phyloP scores from a whole-genome alignment of 2,113 vertebrate genomes.

The Apodemus sylvaticus region DNA sequence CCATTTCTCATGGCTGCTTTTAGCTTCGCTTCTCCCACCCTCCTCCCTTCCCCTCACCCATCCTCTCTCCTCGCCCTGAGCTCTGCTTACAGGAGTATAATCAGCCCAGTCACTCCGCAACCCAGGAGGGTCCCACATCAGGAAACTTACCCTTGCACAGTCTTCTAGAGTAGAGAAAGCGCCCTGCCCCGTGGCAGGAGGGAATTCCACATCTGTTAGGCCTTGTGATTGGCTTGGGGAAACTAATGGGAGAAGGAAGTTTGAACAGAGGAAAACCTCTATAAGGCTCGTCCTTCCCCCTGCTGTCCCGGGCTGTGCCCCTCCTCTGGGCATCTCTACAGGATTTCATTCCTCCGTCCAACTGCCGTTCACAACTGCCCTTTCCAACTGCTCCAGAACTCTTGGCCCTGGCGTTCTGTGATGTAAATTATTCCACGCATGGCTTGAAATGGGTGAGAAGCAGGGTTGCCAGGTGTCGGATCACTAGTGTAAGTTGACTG shows the following conservation, averaged over 20 bases:
- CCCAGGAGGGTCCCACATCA: background rate
- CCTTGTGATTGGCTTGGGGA: background rate
- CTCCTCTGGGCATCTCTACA: constrained; percentile 73
- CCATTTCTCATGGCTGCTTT: background rate
- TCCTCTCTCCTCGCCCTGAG: background rate
- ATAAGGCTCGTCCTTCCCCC: constrained; percentile 25
- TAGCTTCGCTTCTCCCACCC: background rate
- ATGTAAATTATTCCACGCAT: constrained; percentile 79
- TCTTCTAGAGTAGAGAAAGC: constrained; percentile 15
- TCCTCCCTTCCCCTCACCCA: background rate
- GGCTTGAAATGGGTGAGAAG: constrained; percentile 72
- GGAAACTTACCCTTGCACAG: constrained; percentile 66
- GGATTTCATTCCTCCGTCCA: constrained; percentile 72
- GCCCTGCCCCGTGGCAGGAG: constrained; percentile 10
- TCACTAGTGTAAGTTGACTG: constrained; percentile 77
- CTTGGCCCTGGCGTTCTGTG: constrained; percentile 74
- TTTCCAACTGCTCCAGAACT: constrained; percentile 79
- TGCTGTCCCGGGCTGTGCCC: constrained; percentile 58
- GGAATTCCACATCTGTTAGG: background rate
- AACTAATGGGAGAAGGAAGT: constrained; percentile 31
- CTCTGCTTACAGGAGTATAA: background rate
- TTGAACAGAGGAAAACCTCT: constrained; percentile 26
- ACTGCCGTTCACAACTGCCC: constrained; percentile 76
- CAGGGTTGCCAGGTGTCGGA: constrained; percentile 78
- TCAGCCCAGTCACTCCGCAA: background rate